Evolutionary conservation across 2,113 vertebrate genomes (phyloP).

Genomic region (Plotosus lineatus): DNA sequence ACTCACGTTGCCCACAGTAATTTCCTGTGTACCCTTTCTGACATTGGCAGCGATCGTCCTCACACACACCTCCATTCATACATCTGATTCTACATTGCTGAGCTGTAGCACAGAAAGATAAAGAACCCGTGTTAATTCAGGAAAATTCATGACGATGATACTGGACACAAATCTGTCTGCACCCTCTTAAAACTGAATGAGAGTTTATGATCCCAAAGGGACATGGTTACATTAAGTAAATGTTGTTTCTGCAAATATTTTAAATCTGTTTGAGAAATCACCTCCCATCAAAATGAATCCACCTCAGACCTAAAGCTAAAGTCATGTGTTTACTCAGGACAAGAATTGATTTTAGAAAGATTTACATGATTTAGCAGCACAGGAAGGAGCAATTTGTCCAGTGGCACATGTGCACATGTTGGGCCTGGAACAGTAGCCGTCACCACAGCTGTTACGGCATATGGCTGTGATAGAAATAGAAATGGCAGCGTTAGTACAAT

Average conservation of each 20-base stretch:
- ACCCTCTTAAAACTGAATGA: conserved; percentile 7
- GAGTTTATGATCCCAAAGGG: conserved; percentile 1
- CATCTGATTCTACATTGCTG: conserved; percentile 78
- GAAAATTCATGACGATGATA: not conserved
- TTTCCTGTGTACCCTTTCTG: conserved; percentile 78
- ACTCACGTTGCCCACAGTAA: conserved; percentile 82
- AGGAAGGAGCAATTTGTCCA: conserved; percentile 79
- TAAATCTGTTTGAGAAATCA: conserved; percentile 12
- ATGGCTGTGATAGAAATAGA: conserved; percentile 70
- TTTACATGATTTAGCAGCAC: conserved; percentile 75
- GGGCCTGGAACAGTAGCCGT: conserved; percentile 86
- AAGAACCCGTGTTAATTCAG: not conserved
- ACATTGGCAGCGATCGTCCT: conserved; percentile 74
- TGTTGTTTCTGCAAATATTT: not conserved
- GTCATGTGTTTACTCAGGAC: not conserved
- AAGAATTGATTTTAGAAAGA: not conserved
- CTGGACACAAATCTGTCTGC: conserved; percentile 24
- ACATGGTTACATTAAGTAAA: not conserved
- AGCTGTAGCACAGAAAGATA: conserved; percentile 59
- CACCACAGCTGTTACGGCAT: conserved; percentile 82
- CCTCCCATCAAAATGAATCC: not conserved
- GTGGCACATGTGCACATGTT: conserved; percentile 86
- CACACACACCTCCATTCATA: conserved; percentile 79
- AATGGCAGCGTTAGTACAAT: conserved; percentile 9
- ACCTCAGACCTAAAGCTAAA: not conserved